A percentile compares a stretch with the other conserved stretches of the same genome.
Conservation (phyloP, 53 echinoderm and acorn worm genomes). For the Luidia sarsii region DNA sequence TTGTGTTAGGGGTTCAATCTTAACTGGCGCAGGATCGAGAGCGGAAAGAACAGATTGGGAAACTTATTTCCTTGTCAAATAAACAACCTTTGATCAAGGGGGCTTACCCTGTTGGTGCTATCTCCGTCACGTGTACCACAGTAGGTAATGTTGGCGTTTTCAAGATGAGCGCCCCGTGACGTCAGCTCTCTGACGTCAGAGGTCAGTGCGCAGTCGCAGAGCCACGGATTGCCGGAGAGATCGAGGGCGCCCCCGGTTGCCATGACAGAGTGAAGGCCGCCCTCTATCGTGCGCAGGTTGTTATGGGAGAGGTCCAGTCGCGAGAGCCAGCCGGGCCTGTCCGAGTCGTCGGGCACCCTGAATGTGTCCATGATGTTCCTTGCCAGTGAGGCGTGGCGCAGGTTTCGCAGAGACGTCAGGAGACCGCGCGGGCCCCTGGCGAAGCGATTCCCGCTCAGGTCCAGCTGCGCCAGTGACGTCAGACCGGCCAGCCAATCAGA, state of each 20-base stretch:
- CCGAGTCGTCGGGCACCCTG: conserved; percentile 15
- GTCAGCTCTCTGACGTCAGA: conserved; percentile 29
- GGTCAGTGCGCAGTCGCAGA: conserved; percentile 53
- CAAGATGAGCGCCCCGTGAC: conserved; percentile 5
- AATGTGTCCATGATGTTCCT: conserved; percentile 25
- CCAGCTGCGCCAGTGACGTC: conserved; percentile 28
- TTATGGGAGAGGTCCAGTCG: conserved; percentile 31
- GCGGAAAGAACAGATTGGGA: no score
- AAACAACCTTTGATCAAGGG: no score
- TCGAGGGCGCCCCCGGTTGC: conserved; percentile 46
- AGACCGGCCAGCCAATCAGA: conserved; percentile 46
- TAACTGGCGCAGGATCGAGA: no score
- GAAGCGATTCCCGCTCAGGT: conserved; percentile 36
- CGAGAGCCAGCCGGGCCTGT: conserved; percentile 8
- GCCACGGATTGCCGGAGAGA: conserved; percentile 67
- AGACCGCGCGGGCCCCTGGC: not conserved
- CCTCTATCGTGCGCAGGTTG: conserved; percentile 39
- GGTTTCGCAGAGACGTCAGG: conserved; percentile 14
- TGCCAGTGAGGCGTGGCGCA: conserved; percentile 7
- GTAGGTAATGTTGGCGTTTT: conserved; percentile 7
- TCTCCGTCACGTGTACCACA: not conserved
- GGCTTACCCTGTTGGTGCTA: no score
- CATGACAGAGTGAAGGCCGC: conserved; percentile 20
- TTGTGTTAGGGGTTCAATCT: no score
- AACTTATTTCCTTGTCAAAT: no score